Evolutionary conservation across 2,888 invertebrate species (phyloP).

Genomic region (Drosophila affinis): DNA sequence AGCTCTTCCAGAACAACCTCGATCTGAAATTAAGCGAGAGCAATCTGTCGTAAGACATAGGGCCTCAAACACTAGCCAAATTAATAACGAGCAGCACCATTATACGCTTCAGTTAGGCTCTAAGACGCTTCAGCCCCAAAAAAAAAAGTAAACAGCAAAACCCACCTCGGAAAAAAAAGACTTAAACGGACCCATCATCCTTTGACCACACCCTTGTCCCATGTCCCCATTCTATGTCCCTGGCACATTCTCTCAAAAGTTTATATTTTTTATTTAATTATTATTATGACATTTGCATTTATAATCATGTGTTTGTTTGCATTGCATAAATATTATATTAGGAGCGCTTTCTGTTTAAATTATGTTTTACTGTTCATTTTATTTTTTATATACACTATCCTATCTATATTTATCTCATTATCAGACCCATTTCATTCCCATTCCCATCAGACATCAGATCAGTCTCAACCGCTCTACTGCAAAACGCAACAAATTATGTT

Average conservation of each 20-base stretch:
- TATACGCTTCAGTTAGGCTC: conserved; percentile 69
- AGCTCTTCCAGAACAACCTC: conserved; percentile 78
- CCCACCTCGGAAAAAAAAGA: conserved; percentile 15
- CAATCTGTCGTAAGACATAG: conserved; percentile 29
- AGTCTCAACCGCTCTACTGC: conserved; percentile 3
- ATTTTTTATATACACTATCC: conserved; percentile 6
- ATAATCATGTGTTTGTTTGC: conserved; percentile 35
- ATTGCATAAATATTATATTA: conserved; percentile 38
- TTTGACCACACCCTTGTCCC: background rate
- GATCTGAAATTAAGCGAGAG: conserved; percentile 40
- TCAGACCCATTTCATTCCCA: background rate
- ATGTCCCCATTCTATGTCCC: conserved; percentile 1
- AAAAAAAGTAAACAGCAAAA: background rate
- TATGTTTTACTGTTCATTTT: conserved; percentile 38
- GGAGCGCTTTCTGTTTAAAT: conserved; percentile 24
- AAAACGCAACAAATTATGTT: conserved; percentile 19
- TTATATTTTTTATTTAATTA: conserved; percentile 22
- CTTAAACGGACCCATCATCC: background rate
- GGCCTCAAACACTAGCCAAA: conserved; percentile 60
- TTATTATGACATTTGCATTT: conserved; percentile 44
- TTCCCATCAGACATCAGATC: background rate
- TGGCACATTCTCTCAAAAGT: conserved; percentile 4
- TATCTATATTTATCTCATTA: background rate
- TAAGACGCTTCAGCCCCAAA: conserved; percentile 49
- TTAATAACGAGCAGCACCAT: conserved; percentile 56